Percentiles rank a stretch among this genome's conserved stretches.
phyloP scores from a whole-genome alignment of 2,797 vertebrate genomes.

The Pachyuromys duprasi region DNA sequence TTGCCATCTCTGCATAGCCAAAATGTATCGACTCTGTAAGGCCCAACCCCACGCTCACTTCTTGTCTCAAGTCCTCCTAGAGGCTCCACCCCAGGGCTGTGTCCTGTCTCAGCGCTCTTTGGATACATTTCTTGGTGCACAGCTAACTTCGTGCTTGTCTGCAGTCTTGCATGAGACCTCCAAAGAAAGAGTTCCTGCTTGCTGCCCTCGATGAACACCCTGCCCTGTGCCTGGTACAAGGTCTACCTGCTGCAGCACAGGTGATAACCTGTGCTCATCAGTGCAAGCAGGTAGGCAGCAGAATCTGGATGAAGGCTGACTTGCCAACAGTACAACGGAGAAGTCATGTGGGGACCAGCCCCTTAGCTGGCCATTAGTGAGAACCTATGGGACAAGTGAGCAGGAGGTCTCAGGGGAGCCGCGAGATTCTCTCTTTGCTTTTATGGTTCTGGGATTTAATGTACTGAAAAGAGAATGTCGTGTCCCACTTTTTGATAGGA shows the following conservation, averaged over 20 bases:
- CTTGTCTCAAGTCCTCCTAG: not conserved
- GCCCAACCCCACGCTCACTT: not conserved
- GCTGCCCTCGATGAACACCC: not conserved
- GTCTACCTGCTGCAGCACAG: not conserved
- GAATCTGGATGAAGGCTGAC: not conserved
- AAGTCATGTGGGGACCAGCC: not conserved
- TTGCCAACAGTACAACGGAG: not conserved
- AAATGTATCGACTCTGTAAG: not conserved
- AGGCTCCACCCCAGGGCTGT: no score
- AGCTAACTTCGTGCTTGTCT: not conserved
- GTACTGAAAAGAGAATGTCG: not conserved
- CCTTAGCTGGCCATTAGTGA: accelerated
- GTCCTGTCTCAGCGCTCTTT: not conserved
- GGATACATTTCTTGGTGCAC: not conserved
- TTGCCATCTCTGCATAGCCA: not conserved
- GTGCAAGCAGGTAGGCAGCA: accelerated
- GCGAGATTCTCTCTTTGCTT: not conserved
- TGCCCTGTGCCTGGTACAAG: not conserved
- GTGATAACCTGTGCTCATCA: not conserved
- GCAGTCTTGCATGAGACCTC: not conserved
- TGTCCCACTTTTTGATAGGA: not conserved
- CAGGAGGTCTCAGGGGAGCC: not conserved
- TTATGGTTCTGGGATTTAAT: not conserved
- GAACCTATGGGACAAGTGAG: not conserved
- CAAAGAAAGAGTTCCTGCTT: not conserved